Conservation (phyloP, 2,113 vertebrate genomes). For the Paratilapia polleni region DNA sequence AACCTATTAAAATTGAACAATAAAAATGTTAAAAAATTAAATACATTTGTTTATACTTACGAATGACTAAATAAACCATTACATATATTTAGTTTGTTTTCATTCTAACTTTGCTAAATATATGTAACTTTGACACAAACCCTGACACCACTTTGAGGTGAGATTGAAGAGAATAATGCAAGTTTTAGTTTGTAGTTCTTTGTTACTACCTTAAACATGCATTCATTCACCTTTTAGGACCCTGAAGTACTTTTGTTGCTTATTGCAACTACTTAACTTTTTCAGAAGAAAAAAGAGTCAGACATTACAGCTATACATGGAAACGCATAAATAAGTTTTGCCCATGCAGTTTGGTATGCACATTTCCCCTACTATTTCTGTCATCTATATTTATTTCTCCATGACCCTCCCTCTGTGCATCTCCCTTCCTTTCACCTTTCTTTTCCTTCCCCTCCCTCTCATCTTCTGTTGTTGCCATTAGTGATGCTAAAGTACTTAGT, state of each 20-base stretch:
- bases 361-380: constrained; percentile 3
- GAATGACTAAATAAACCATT: not conserved
- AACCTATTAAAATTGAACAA: not conserved
- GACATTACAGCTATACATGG: constrained; percentile 11
- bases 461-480: constrained; percentile 43
- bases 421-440: not conserved
- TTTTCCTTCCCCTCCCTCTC: not conserved
- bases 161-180: not conserved
- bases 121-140: too few relatives aligned
- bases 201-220: not conserved
- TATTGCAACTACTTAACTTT: not conserved
- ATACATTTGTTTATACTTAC: not conserved
- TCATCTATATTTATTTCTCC: not conserved
- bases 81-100: too few relatives aligned
- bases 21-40: not conserved
- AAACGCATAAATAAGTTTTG: constrained; percentile 13
- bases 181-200: not conserved
- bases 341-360: not conserved
- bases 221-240: not conserved
- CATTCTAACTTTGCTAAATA: too few relatives aligned
- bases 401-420: not conserved
- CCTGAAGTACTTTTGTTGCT: not conserved
- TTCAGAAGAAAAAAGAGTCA: not conserved
- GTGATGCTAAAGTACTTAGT: constrained; percentile 65
- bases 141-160: too few relatives aligned